Base-by-base conservation (phyloP, 2,113 vertebrate species). In the Melanocharis versteri region DNA sequence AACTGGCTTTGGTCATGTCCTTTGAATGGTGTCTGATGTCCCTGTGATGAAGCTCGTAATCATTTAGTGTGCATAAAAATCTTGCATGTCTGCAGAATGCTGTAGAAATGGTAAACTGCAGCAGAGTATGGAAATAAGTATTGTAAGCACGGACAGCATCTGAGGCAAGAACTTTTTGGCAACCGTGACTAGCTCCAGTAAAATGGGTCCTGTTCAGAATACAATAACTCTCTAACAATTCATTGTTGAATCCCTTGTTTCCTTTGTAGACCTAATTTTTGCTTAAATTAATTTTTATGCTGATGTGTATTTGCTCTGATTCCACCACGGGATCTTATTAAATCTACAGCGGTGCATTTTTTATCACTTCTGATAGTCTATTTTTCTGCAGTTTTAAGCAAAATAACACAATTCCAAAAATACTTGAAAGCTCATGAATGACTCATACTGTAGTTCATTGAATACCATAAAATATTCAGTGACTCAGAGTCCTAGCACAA, bases 401-500 rank as follows among this genome's bases (percentile, higher is more conserved):
- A 97, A 97, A 97, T 94, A 97, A 77, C 90, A 93, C 95, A 96
- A 97, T 96, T 97, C 97, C 97, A 97, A 97, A 98, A 98, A 98
- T 98, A 98, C 95, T 97, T 97, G 89, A 96, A 95, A 97, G 96
- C 91, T 91, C 89, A 83, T 95, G 97, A 97, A 95, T 98, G 97
- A 98, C 97, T 98, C 98, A 97, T 96, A 89, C 92, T 95, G 91
- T 97, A 97, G 62, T 97, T 98, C 88, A 97, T 56, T 96, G 96
- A 96, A 94, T 82, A 93, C 87, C 94, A 87, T 97, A 97, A 98
- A 98, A 97, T 97, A 97, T 96, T 94, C 91, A 22, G 96, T 98
- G 97, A 97, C 94, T 98, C 98, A 97, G 95, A 90, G 78, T 93
- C 94, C 94, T 92, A 87, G 86, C 93, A 95, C 93, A 97, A 97